Percentiles rank a stretch among this genome's conserved stretches.
phyloP scores from a whole-genome alignment of 2,113 vertebrate genomes.

The Ailurus styani region DNA sequence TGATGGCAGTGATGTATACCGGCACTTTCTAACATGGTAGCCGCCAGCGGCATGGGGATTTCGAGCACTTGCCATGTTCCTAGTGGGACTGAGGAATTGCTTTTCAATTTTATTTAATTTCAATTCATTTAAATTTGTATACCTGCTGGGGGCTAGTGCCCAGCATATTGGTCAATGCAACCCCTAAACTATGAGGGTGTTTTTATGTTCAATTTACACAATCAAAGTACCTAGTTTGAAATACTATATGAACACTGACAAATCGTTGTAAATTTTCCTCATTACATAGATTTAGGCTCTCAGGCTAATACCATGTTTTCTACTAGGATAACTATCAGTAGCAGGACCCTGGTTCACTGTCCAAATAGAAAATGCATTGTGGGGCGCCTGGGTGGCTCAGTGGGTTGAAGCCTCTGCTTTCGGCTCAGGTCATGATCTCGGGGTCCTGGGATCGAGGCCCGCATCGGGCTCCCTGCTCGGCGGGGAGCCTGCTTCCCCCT shows the following conservation, averaged over 20 bases:
- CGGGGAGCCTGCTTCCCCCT: too few species aligned
- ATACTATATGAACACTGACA: neutral
- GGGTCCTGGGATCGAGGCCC: too few species aligned
- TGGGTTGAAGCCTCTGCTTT: too few species aligned
- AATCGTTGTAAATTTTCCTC: neutral
- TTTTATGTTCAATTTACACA: neutral
- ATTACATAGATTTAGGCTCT: neutral
- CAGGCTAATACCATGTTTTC: neutral
- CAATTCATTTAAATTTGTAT: neutral
- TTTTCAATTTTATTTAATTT: neutral
- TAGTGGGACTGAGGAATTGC: neutral
- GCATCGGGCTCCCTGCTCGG: too few species aligned
- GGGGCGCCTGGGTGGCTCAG: too few species aligned
- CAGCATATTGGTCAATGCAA: neutral
- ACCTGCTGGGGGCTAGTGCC: neutral
- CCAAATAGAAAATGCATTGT: too few species aligned
- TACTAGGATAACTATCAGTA: neutral
- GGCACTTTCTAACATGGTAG: neutral
- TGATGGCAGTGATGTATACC: neutral
- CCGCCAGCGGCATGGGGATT: neutral
- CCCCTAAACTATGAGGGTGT: neutral
- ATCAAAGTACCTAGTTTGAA: neutral
- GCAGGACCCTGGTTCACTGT: neutral
- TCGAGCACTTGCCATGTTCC: neutral
- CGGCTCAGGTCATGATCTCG: too few species aligned